phyloP scores from a whole-genome alignment of 2,113 vertebrate species.

The Heterotilapia buettikoferi region DNA sequence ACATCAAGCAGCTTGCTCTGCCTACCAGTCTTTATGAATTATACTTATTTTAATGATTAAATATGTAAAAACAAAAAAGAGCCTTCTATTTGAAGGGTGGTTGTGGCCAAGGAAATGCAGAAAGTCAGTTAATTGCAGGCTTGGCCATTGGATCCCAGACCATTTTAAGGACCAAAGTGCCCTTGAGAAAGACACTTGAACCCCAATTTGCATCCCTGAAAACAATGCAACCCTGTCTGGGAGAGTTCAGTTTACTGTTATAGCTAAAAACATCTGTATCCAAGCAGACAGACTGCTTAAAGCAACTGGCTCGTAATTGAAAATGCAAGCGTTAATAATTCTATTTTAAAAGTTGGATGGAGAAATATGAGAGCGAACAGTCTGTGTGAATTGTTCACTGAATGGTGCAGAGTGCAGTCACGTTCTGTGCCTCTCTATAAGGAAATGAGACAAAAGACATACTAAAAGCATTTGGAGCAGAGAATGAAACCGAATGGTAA shows the following conservation, averaged over 20 bases:
- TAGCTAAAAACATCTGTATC: not conserved
- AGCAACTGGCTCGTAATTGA: not conserved
- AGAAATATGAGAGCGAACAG: not conserved
- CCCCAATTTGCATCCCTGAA: not conserved
- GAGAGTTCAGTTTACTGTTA: not conserved
- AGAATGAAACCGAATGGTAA: not conserved
- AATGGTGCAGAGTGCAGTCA: not conserved
- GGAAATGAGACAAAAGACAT: not conserved
- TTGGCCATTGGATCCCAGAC: not conserved
- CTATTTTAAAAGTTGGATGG: not conserved
- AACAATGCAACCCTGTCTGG: not conserved
- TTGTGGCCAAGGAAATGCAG: not conserved
- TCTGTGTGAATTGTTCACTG: not conserved
- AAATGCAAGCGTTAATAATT: slow-evolving; percentile 1
- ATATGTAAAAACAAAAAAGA: not conserved
- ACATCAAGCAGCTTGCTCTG: not conserved
- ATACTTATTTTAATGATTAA: not conserved
- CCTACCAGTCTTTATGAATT: not conserved
- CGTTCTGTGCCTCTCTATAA: slow-evolving; percentile 1
- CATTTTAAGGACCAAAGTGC: not conserved
- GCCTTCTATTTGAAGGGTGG: not conserved
- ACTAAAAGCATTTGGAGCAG: not conserved
- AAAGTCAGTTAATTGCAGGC: not conserved
- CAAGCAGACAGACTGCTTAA: not conserved
- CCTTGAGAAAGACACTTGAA: not conserved